Base-by-base conservation (phyloP, 2,113 vertebrate species). In the Turnix velox region DNA sequence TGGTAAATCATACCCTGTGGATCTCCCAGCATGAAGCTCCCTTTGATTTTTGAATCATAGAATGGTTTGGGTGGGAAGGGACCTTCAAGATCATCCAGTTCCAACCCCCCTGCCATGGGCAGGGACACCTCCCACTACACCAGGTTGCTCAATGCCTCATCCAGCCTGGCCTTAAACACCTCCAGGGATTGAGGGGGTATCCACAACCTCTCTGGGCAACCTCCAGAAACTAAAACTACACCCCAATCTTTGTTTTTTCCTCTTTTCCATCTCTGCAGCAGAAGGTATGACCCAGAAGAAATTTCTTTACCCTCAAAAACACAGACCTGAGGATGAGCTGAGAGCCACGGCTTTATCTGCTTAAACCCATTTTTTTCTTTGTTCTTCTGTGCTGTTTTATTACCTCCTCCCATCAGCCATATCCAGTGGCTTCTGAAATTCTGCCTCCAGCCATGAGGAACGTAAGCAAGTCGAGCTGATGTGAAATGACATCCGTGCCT, bases 401-500 rank as follows among this genome's bases (percentile, higher is more conserved):
- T 96, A 75, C 74, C 57, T 78, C 82, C 42, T 79, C 80, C 71
- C 91, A 92, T 88, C 84, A 94, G 63, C 85, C 90, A 65, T 72
- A 81, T 77, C 81, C 76, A 87, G 73, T 66, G 82, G 45, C 35
- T 95, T 93, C 79, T 93, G 84, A 93, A 93, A 94, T 88, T 94
- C 94, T 94, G 87, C 95, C 88, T 90, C 77, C 89, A 92, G 94
- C 88, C 90, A 95, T 84, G 87, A 94, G 92, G 79, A 95, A 95
- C 81, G 83, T 92, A 94, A 96, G 92, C 92, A 94, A 95, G 92
- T 92, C 84, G 35, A 88, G 88, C 87, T 92, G 95, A 97, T 96
- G 76, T 90, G 93, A 94, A 95, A 88, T 88, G 91, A 95, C 93
- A 96, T 95, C 79, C 83, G 59, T 97, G 95, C 89, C 85, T 95